Evolutionary conservation across 2,113 vertebrate species (phyloP).

Genomic region (Malurus elegans): DNA sequence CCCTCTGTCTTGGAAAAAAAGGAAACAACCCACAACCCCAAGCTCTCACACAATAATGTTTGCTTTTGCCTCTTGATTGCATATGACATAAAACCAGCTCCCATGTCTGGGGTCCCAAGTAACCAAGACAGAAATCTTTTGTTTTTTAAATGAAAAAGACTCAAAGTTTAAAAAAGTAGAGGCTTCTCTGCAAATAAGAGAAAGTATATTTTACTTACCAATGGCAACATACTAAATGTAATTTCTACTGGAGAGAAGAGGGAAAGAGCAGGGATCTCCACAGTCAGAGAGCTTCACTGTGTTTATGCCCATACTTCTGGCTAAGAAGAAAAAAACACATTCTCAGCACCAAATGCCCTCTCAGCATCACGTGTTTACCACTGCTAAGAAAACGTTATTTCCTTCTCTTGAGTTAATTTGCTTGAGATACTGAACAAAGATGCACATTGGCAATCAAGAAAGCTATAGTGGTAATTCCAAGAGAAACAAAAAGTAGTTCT

Average conservation of each 20-base stretch:
- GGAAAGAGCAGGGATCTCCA: neutral
- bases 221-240: neutral
- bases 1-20: neutral
- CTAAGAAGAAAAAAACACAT: neutral
- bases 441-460: neutral
- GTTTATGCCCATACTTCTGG: neutral
- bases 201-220: neutral
- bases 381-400: neutral
- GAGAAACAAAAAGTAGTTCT: neutral
- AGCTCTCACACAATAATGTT: neutral
- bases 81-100: neutral
- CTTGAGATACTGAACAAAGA: neutral
- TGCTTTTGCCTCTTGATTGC: neutral
- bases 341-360: neutral
- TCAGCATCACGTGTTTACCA: neutral
- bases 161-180: neutral
- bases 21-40: neutral
- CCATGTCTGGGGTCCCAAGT: neutral
- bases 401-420: neutral
- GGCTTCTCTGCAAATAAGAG: neutral
- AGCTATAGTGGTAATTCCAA: neutral
- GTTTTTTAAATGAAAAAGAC: neutral
- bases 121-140: neutral
- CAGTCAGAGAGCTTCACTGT: neutral
- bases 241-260: neutral